Evolutionary conservation across 2,888 invertebrate genomes (phyloP), one percentile per base, ranked within the genome.

Genomic region (Synergus itoensis): DNA sequence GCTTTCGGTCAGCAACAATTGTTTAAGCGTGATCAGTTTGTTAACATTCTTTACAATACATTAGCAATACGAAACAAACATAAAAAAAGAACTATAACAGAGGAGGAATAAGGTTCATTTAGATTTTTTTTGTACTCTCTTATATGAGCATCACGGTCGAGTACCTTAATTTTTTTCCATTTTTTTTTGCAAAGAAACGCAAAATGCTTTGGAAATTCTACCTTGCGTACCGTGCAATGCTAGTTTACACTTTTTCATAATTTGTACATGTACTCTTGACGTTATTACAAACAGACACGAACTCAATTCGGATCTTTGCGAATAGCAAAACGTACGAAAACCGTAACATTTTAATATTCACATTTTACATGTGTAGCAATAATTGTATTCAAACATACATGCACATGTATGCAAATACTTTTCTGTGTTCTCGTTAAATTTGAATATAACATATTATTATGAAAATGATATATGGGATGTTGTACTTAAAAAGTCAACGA

Each of bases 191-290:
- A 53, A 73, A 73, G 28, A 36, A 73, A 36, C 53, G 53, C 48
- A 53, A 73, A 73, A 48, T 73, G 73, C 53, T 73, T 67, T 45
- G 36, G 53, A 36, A 40, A n/a, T 69, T 79, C 43, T 81, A 75
- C 21, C 77, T 80, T 78, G 77, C 84, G 81, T 77, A 82, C 81
- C 86, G 82, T 86, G 86, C 86, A 82, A 84, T 85, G 85, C 83
- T 80, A 84, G 75, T 86, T 75, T 77, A 85, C 83, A 57, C 76
- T 77, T 64, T 75, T 78, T 83, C 83, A 86, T 85, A 80, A 84
- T 88, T 88, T 87, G 84, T 88, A 88, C 85, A 89, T 80, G 85
- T 85, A 88, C 82, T 82, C 79, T 86, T 80, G 81, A 84, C 84
- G 82, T 88, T 82, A 83, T 87, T 87, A 86, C 84, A 86, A 82